Evolutionary conservation across 2,888 invertebrate species (phyloP).

Genomic region (Stenodera caucasica): DNA sequence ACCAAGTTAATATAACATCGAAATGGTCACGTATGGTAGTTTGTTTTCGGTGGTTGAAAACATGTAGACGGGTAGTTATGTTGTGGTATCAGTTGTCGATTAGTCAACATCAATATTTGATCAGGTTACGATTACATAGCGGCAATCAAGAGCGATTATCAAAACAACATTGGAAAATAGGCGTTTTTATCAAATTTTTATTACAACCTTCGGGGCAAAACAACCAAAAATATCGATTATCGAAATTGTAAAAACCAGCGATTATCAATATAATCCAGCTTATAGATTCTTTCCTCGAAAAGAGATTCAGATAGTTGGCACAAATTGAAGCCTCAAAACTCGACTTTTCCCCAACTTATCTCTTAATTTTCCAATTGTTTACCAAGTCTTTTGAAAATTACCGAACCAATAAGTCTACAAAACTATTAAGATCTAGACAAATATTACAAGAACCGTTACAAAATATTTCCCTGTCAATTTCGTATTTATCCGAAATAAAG

Average conservation of each 20-base stretch:
- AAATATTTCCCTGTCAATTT: too few species aligned
- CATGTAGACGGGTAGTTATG: too few species aligned
- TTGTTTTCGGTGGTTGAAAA: neutral
- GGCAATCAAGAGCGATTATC: neutral
- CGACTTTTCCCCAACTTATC: too few species aligned
- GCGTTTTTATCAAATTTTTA: too few species aligned
- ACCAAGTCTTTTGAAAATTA: neutral
- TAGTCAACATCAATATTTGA: conserved; percentile 6
- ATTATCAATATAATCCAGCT: too few species aligned
- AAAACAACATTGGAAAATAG: neutral
- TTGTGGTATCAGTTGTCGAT: neutral
- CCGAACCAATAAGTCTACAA: neutral
- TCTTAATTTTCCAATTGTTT: neutral
- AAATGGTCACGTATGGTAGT: neutral
- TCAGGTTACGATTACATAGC: neutral
- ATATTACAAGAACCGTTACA: neutral
- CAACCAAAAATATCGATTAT: neutral
- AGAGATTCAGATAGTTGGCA: neutral
- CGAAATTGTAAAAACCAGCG: too few species aligned
- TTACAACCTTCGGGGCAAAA: too few species aligned
- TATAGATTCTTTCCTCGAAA: too few species aligned
- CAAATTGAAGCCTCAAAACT: neutral
- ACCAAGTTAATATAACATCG: neutral
- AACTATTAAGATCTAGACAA: neutral
- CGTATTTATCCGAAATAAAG: too few species aligned